Evolutionary conservation across 2,113 vertebrate genomes (phyloP).

Genomic region (Callocephalon fimbriatum): DNA sequence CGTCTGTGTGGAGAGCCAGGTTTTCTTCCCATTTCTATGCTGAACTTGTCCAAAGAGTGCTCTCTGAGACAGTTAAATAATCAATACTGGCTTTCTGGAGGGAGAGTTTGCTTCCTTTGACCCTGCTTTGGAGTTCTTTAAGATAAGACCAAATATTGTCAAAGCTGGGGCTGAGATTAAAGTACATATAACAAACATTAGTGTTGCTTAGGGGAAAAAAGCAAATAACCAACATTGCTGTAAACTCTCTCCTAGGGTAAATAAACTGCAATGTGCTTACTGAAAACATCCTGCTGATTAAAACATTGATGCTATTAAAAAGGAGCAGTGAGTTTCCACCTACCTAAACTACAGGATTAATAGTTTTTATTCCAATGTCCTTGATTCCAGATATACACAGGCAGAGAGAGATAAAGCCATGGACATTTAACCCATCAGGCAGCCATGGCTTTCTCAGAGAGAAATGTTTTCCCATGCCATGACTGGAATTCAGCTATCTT

Average conservation of each 20-base stretch:
- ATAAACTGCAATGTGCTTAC: background rate
- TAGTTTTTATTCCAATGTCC: background rate
- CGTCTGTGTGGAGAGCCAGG: background rate
- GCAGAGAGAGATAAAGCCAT: background rate
- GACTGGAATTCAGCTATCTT: background rate
- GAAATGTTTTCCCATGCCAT: background rate
- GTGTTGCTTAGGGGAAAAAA: background rate
- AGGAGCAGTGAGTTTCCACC: background rate
- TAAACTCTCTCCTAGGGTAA: background rate
- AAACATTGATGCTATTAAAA: background rate
- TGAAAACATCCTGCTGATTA: background rate
- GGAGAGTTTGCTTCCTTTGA: conserved; percentile 47
- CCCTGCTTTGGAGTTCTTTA: conserved; percentile 60
- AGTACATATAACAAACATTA: conserved; percentile 29
- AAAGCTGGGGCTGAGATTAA: conserved; percentile 56
- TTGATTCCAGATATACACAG: background rate
- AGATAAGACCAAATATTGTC: conserved; percentile 76
- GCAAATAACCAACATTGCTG: background rate
- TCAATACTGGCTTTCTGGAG: conserved; percentile 51
- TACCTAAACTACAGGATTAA: background rate
- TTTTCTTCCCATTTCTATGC: background rate
- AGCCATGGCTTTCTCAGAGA: background rate
- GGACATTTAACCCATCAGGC: background rate
- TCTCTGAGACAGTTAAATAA: conserved; percentile 11
- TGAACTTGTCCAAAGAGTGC: background rate